These are phyloP conservation scores for Mayetiola destructor DNA, from an alignment of 2,888 invertebrate genomes.

Conservation along the genomic window DNA sequence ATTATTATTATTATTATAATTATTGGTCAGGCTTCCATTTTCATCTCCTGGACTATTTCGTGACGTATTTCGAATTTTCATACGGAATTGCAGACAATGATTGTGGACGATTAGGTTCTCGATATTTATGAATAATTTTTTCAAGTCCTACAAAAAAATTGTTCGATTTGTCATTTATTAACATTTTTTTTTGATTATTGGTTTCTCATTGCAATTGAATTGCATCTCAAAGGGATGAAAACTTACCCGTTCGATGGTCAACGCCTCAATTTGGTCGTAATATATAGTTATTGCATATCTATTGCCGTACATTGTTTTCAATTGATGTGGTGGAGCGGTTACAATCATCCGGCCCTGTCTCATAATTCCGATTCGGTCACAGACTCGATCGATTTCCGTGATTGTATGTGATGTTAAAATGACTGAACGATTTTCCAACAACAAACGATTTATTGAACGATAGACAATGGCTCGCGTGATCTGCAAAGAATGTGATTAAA, in stretches of 20 bases:
- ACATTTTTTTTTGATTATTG: not conserved
- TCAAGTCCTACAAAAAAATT: conserved; percentile 23
- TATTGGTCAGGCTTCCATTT: not conserved
- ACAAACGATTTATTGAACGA: conserved; percentile 29
- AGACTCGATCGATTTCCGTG: conserved; percentile 33
- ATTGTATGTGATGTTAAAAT: conserved; percentile 35
- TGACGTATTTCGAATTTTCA: conserved; percentile 23
- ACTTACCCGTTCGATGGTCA: conserved; percentile 24
- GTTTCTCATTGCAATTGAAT: no score
- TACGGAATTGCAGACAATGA: conserved; percentile 29
- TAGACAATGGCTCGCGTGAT: conserved; percentile 33
- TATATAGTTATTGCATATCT: conserved; percentile 31
- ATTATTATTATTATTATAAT: conserved; percentile 4
- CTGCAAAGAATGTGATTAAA: conserved; percentile 41
- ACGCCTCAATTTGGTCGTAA: conserved; percentile 26
- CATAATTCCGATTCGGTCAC: conserved; percentile 32
- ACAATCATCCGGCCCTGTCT: conserved; percentile 32
- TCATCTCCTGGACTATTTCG: not conserved
- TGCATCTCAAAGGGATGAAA: not conserved
- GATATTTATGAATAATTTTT: conserved; percentile 23
- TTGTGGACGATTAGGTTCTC: conserved; percentile 28
- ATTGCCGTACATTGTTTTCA: conserved; percentile 30
- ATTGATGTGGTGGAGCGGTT: conserved; percentile 28
- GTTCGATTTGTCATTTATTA: not conserved
- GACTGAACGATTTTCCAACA: conserved; percentile 29